Evolutionary conservation across 2,888 invertebrate genomes (phyloP).

Genomic region (Heteromurus nitidus): DNA sequence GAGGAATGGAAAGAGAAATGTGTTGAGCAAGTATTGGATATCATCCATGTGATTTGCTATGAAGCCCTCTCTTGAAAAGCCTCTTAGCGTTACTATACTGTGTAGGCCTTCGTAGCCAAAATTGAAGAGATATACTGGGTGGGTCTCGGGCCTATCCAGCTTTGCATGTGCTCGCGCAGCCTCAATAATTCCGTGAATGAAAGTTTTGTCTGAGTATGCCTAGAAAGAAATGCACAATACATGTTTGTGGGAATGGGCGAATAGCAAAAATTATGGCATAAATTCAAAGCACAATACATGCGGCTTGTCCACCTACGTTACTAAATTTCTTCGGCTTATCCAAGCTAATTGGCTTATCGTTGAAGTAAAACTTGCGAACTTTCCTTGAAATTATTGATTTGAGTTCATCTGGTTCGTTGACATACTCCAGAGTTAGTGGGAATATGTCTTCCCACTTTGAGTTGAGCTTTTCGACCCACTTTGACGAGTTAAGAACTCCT

Average conservation of each 20-base stretch:
- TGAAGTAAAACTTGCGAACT: conserved; percentile 61
- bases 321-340: conserved; percentile 58
- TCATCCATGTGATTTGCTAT: conserved; percentile 68
- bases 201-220: conserved; percentile 64
- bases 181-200: conserved; percentile 56
- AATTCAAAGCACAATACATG: background rate
- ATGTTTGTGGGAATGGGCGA: too few species aligned
- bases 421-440: conserved; percentile 61
- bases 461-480: conserved; percentile 51
- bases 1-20: conserved; percentile 50
- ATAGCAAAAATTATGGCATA: conserved; percentile 11
- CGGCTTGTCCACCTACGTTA: conserved; percentile 34
- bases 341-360: conserved; percentile 27
- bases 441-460: conserved; percentile 47
- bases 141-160: conserved; percentile 25
- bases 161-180: conserved; percentile 58
- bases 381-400: conserved; percentile 46
- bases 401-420: conserved; percentile 28
- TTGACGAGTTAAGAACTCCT: conserved; percentile 32
- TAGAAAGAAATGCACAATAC: conserved; percentile 3
- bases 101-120: conserved; percentile 61
- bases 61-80: conserved; percentile 55
- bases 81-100: conserved; percentile 63
- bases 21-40: conserved; percentile 61
- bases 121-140: conserved; percentile 58